Conservation (phyloP, 2,113 vertebrate species). For the Indicator maculatus region DNA sequence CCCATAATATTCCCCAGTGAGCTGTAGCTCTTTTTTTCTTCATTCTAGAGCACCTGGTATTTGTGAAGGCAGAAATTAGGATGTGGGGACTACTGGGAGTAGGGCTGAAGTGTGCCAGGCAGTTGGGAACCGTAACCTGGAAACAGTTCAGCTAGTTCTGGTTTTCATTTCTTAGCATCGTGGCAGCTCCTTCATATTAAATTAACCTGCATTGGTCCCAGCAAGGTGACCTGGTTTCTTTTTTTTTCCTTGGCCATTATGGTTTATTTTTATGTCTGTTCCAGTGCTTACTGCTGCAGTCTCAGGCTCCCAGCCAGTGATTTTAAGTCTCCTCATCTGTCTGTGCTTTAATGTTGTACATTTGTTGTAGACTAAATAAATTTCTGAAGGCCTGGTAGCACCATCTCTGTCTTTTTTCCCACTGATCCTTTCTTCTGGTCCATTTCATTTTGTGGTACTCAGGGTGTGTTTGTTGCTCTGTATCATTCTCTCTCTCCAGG, state of each 20-base stretch:
- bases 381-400: not conserved
- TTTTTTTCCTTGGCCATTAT: not conserved
- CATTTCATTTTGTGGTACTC: not conserved
- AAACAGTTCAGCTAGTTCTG: not conserved
- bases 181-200: not conserved
- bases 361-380: not conserved
- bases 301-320: not conserved
- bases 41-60: not conserved
- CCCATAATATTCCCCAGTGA: not conserved
- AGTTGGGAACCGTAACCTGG: slow-evolving; percentile 31
- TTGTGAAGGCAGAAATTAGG: not conserved
- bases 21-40: not conserved
- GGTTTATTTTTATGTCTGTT: slow-evolving; percentile 42
- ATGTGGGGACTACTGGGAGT: slow-evolving; percentile 12
- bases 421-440: not conserved
- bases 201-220: slow-evolving; percentile 21
- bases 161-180: not conserved
- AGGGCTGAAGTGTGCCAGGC: not conserved
- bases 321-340: not conserved
- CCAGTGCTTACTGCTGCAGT: not conserved
- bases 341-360: not conserved
- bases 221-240: slow-evolving; percentile 34
- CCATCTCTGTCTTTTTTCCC: not conserved
- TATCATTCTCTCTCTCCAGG: slow-evolving; percentile 73
- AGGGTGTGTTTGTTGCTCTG: not conserved